Percentiles rank a stretch among this genome's conserved stretches.
Evolutionary conservation across 2,797 vertebrate species (phyloP).

Genomic region (Ptychadena robeensis): DNA sequence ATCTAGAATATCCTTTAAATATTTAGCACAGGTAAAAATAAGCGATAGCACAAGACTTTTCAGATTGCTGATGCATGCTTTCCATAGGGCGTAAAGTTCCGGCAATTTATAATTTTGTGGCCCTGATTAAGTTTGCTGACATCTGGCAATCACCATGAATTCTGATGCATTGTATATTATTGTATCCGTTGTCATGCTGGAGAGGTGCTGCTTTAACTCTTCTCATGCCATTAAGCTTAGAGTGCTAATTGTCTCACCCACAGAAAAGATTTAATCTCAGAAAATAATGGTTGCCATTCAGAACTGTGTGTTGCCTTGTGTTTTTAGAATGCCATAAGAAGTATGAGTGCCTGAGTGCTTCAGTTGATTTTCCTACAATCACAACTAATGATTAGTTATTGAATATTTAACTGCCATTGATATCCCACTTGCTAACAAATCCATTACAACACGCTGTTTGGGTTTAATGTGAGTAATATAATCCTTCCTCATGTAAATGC

Average conservation of each 20-base stretch:
- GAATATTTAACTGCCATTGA: constrained; percentile 76
- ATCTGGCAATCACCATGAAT: constrained; percentile 20
- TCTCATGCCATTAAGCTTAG: constrained; percentile 54
- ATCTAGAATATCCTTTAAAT: constrained; percentile 37
- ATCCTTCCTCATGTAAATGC: constrained; percentile 72
- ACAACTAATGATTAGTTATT: constrained; percentile 79
- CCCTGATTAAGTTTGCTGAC: constrained; percentile 35
- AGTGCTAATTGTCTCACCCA: constrained; percentile 34
- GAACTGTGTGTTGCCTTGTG: constrained; percentile 45
- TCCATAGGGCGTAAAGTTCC: constrained; percentile 5
- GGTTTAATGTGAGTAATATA: constrained; percentile 78
- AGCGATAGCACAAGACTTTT: constrained; percentile 19
- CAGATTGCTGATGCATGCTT: constrained; percentile 18
- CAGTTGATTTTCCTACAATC: constrained; percentile 70
- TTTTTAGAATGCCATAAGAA: constrained; percentile 63
- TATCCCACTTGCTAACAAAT: constrained; percentile 78
- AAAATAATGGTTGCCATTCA: constrained; percentile 65
- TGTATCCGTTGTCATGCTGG: not conserved
- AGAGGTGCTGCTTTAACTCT: constrained; percentile 56
- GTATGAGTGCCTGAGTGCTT: constrained; percentile 65
- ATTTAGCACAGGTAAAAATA: constrained; percentile 40
- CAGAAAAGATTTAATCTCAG: constrained; percentile 59
- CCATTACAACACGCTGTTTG: constrained; percentile 77
- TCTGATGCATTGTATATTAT: not conserved
- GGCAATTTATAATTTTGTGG: constrained; percentile 34